Percentiles rank a stretch among this genome's conserved stretches.
Evolutionary conservation across 2,888 invertebrate genomes (phyloP).

Genomic region (Anoncus sp.): DNA sequence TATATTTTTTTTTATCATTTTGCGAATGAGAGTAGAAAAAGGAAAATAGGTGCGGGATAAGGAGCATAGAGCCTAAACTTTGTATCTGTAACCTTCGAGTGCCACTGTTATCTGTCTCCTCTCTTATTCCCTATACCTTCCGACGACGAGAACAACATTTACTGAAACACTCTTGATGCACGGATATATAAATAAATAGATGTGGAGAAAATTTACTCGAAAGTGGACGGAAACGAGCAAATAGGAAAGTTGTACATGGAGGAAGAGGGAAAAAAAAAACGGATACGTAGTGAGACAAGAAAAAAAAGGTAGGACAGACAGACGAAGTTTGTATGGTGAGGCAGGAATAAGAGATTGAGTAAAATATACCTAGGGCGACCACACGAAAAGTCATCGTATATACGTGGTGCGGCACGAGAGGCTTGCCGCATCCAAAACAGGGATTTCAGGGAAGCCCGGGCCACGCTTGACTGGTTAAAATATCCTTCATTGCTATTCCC

Average conservation of each 20-base stretch:
- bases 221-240: conserved; percentile 39
- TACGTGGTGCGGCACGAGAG: conserved; percentile 20
- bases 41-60: too few species aligned
- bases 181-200: conserved; percentile 57
- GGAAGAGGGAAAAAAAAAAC: conserved; percentile 20
- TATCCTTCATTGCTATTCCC: conserved; percentile 78
- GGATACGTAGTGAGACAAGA: conserved; percentile 28
- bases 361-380: conserved; percentile 36
- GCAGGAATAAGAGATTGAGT: conserved; percentile 35
- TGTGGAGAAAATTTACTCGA: conserved; percentile 35
- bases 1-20: not conserved
- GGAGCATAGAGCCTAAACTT: conserved; percentile 18
- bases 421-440: conserved; percentile 75
- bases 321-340: not conserved
- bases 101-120: conserved; percentile 14
- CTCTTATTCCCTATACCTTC: conserved; percentile 7
- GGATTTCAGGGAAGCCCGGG: conserved; percentile 76
- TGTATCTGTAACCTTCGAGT: conserved; percentile 22
- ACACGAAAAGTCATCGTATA: conserved; percentile 48
- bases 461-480: conserved; percentile 78
- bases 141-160: not conserved
- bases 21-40: conserved; percentile 36
- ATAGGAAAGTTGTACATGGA: conserved; percentile 43
- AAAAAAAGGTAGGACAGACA: conserved; percentile 41
- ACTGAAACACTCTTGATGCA: conserved; percentile 43